Evolutionary conservation across 2,888 invertebrate species (phyloP), one percentile per base, ranked within the genome.

Genomic region (Abrostola triplasia): DNA sequence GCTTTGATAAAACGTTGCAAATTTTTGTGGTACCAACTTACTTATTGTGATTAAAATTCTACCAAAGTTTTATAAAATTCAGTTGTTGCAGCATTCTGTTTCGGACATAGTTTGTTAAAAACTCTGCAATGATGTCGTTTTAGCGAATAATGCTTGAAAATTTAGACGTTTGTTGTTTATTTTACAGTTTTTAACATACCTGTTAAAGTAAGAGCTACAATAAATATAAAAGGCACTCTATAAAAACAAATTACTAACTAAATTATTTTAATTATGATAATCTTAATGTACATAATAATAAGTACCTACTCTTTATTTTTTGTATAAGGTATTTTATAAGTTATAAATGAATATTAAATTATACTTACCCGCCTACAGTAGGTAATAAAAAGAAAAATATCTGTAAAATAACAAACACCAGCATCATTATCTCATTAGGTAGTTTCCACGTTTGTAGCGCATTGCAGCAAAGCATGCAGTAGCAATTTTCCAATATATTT

Each of bases 401-500:
- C 4, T 24, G 24, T 24, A 24, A 24, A 24, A 24, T 24, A 24
- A 24, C 24, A 24, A 24, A 24, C 4, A 24, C 24, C 4, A 4
- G 24, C 36, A 12, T 56, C 56, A 56, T 54, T 44, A 51, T 47
- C 50, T 67, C 41, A 59, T 73, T 67, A 67, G 38, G 41, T 59
- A 9, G 5, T 44, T n/a, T 55, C 24, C 42, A 54, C 59, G 38
- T 54, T 36, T 58, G 36, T 44, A 58, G 67, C 73, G 59, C 73
- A 67, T 0, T 72, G 58, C 67, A 72, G 58, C 24, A 10, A 44
- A 57, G 11, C 36, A 54, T 59, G 50, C 73, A 12, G 44, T 44
- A 2, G 36, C 11, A n/a, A 44, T 54, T 8, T 54, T 42, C 11
- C 10, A 44, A 44, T 11, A 36, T 51, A 64, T 59, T 52, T 52